These are phyloP conservation scores for Microplitis manilae DNA, from an alignment of 2,888 invertebrate species.

Conservation along the genomic window DNA sequence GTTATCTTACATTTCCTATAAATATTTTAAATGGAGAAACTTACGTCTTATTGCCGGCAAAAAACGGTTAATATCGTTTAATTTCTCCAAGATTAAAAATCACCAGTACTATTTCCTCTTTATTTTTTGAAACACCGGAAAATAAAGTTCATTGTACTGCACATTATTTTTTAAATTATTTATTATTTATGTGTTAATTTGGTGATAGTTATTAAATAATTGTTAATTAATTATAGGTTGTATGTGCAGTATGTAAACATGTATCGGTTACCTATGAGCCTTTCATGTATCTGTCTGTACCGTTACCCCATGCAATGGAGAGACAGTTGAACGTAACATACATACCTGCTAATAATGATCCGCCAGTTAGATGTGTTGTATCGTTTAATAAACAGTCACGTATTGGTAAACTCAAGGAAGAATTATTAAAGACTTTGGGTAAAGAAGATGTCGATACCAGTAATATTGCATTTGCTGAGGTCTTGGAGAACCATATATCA, in stretches of 20 bases:
- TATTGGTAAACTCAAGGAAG: slow-evolving; percentile 74
- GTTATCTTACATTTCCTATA: background rate
- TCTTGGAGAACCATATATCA: slow-evolving; percentile 76
- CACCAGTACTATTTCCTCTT: slow-evolving; percentile 56
- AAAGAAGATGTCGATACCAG: slow-evolving; percentile 66
- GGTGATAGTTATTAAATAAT: background rate
- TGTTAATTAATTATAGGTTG: slow-evolving; percentile 71
- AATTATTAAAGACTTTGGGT: slow-evolving; percentile 70
- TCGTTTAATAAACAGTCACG: slow-evolving; percentile 76
- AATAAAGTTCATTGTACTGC: slow-evolving; percentile 55
- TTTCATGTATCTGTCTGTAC: slow-evolving; percentile 80
- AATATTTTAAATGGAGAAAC: slow-evolving; percentile 44
- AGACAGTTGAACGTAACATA: slow-evolving; percentile 75
- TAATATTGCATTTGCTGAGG: slow-evolving; percentile 75
- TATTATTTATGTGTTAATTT: background rate
- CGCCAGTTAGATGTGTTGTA: slow-evolving; percentile 72
- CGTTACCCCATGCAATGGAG: slow-evolving; percentile 77
- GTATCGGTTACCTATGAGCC: slow-evolving; percentile 79
- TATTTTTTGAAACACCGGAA: slow-evolving; percentile 48
- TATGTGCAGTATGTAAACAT: slow-evolving; percentile 76
- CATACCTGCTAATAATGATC: slow-evolving; percentile 71
- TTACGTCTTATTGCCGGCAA: slow-evolving; percentile 49
- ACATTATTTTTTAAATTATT: slow-evolving; percentile 29
- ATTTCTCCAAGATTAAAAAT: slow-evolving; percentile 58
- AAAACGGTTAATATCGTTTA: slow-evolving; percentile 49